Conservation (phyloP, 1,140 invertebrate genomes). For the Heliconius melpomene region DNA sequence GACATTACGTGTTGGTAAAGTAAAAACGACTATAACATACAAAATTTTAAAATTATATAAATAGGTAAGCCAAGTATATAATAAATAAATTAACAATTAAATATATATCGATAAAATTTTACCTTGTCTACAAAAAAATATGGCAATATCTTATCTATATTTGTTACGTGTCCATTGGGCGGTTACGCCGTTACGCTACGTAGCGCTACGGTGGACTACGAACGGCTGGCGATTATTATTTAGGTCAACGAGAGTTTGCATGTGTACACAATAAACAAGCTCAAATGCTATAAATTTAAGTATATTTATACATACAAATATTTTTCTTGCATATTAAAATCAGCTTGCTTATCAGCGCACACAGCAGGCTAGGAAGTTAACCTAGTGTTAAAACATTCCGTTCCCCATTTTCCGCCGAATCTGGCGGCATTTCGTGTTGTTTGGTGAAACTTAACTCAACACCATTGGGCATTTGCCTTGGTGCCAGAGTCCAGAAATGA, state of each 20-base stretch:
- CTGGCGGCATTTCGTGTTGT: too few species aligned
- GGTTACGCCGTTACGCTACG: conserved; percentile 45
- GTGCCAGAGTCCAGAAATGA: too few species aligned
- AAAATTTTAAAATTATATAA: neutral
- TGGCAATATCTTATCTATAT: conserved; percentile 24
- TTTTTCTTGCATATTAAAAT: too few species aligned
- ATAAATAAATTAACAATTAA: neutral
- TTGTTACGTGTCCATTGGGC: conserved; percentile 20
- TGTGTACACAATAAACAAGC: conserved; percentile 28
- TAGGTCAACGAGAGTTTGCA: conserved; percentile 44
- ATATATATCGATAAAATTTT: conserved; percentile 15
- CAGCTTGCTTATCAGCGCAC: too few species aligned
- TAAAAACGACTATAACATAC: neutral
- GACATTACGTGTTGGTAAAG: too few species aligned
- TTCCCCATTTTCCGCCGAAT: too few species aligned
- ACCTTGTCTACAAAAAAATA: conserved; percentile 14
- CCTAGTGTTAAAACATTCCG: too few species aligned
- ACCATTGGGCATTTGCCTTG: too few species aligned
- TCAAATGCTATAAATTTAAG: neutral
- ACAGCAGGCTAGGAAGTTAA: too few species aligned
- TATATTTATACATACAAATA: neutral
- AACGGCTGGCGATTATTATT: conserved; percentile 39
- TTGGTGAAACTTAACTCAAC: too few species aligned
- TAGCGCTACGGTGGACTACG: conserved; percentile 46
- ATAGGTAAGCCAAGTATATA: neutral